Conservation (phyloP, 2,113 vertebrate species). For the Hippocampus comes region DNA sequence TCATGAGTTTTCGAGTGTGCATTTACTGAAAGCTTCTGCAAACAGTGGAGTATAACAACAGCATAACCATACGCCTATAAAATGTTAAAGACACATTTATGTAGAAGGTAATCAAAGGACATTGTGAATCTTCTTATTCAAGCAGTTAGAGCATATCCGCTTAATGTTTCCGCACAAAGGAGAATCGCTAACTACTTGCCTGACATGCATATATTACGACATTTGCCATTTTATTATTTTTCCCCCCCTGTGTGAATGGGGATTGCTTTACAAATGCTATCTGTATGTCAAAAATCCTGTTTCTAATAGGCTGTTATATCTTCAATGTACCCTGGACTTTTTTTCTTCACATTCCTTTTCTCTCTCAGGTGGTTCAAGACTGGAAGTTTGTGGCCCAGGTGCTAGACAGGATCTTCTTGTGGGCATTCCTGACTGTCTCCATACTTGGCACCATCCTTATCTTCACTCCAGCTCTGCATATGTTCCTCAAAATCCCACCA, state of each 20-base stretch:
- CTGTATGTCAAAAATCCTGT: neutral
- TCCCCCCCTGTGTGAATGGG: neutral
- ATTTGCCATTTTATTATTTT: no score
- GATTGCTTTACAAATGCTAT: neutral
- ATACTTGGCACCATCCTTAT: slow-evolving; percentile 87
- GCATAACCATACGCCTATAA: neutral
- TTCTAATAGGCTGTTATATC: neutral
- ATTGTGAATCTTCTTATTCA: no score
- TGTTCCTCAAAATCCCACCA: slow-evolving; percentile 75
- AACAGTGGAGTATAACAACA: neutral
- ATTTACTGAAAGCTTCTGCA: neutral
- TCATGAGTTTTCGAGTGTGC: neutral
- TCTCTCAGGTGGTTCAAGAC: slow-evolving; percentile 87
- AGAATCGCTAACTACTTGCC: no score
- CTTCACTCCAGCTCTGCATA: slow-evolving; percentile 88
- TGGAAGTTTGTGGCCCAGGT: slow-evolving; percentile 98
- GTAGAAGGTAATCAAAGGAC: neutral
- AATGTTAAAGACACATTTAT: neutral
- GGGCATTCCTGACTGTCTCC: slow-evolving; percentile 86
- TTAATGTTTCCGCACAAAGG: no score
- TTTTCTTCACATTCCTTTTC: neutral
- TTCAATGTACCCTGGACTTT: neutral
- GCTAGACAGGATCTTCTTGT: slow-evolving; percentile 91
- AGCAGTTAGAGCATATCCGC: no score
- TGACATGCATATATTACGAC: no score